phyloP scores from a whole-genome alignment of 2,888 invertebrate species.

The Carcina quercana region DNA sequence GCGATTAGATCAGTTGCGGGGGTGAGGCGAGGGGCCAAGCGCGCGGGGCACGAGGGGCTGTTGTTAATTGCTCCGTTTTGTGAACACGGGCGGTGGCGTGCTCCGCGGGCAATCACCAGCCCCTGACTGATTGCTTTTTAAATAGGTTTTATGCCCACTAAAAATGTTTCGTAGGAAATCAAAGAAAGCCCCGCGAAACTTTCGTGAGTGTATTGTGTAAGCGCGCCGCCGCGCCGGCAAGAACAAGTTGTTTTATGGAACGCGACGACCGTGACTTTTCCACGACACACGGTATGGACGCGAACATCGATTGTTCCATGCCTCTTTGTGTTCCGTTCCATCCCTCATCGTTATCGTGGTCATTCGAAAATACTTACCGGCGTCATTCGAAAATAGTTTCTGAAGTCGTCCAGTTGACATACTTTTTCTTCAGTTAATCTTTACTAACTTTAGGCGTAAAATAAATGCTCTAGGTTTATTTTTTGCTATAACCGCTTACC shows the following conservation, averaged over 20 bases:
- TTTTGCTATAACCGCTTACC: too few relatives aligned
- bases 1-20: slow-evolving; percentile 64
- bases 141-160: slow-evolving; percentile 72
- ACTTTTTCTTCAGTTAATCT: too few relatives aligned
- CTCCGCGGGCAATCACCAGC: slow-evolving; percentile 65
- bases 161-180: slow-evolving; percentile 66
- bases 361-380: too few relatives aligned
- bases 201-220: slow-evolving; percentile 49
- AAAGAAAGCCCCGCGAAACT: slow-evolving; percentile 38
- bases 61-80: slow-evolving; percentile 74
- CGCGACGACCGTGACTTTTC: slow-evolving; percentile 34
- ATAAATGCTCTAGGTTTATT: too few relatives aligned
- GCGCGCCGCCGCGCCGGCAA: slow-evolving; percentile 41
- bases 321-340: too few relatives aligned
- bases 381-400: too few relatives aligned
- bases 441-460: too few relatives aligned
- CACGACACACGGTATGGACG: slow-evolving; percentile 9
- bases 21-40: slow-evolving; percentile 29
- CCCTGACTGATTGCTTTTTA: slow-evolving; percentile 74
- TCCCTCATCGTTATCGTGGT: too few relatives aligned
- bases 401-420: too few relatives aligned
- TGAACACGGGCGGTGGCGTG: slow-evolving; percentile 72
- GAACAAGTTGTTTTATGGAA: slow-evolving; percentile 46
- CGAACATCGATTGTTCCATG: slow-evolving; percentile 2
- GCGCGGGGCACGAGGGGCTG: slow-evolving; percentile 42